These are phyloP conservation scores for Slavum lentiscoides DNA, from an alignment of 2,888 invertebrate genomes.

Conservation along the genomic window DNA sequence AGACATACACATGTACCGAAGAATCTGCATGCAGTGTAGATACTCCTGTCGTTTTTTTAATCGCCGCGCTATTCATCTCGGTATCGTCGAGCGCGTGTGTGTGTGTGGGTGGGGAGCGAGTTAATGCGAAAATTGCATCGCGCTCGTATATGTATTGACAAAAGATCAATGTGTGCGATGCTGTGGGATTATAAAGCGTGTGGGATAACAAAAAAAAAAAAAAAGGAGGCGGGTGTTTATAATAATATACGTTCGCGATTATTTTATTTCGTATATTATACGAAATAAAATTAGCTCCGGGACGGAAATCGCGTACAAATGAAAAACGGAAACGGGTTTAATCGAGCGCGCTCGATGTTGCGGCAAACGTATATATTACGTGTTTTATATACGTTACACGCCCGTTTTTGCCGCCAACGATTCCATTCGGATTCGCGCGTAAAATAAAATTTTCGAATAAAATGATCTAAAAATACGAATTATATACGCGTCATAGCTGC, in stretches of 20 bases:
- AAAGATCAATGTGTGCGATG: neutral
- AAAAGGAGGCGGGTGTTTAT: neutral
- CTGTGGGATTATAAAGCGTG: no score
- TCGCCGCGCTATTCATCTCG: no score
- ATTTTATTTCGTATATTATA: conserved; percentile 27
- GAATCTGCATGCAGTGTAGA: no score
- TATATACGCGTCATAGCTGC: no score
- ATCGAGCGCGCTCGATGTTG: neutral
- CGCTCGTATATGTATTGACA: neutral
- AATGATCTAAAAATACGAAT: no score
- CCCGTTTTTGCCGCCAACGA: neutral
- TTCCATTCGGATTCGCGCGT: conserved; percentile 5
- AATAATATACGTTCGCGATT: conserved; percentile 20
- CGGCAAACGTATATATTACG: neutral
- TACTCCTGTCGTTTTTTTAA: no score
- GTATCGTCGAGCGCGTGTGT: no score
- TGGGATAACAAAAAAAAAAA: no score
- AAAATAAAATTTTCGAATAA: no score
- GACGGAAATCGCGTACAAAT: conserved; percentile 29
- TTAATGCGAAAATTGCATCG: conserved; percentile 4
- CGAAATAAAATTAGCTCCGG: conserved; percentile 18
- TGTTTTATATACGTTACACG: neutral
- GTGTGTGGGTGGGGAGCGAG: neutral
- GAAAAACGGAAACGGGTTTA: conserved; percentile 39
- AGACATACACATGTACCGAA: no score